Conservation (phyloP, 2,888 invertebrate genomes). For the Lissonota sp. region DNA sequence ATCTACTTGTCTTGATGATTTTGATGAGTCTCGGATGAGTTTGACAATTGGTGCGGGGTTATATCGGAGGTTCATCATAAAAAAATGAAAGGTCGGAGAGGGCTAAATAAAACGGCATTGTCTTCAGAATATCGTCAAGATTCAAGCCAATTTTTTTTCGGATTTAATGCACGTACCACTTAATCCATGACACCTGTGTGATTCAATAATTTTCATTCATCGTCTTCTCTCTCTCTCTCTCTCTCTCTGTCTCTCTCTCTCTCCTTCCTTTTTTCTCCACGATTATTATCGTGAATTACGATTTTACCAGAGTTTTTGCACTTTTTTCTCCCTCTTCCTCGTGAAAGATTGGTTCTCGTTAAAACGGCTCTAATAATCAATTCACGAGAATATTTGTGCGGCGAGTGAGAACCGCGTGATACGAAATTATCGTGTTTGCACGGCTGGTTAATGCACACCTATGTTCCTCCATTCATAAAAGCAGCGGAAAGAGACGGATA, state of each 20-base stretch:
- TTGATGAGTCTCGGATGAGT: too few relatives aligned
- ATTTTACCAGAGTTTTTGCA: not conserved
- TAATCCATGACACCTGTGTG: slow-evolving; percentile 29
- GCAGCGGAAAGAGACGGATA: slow-evolving; percentile 49
- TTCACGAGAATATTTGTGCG: slow-evolving; percentile 31
- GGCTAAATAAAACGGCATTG: too few relatives aligned
- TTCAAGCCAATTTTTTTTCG: too few relatives aligned
- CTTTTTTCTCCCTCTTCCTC: slow-evolving; percentile 7
- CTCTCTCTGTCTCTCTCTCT: slow-evolving; percentile 18
- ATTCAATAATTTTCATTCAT: slow-evolving; percentile 47
- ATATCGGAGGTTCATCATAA: too few relatives aligned
- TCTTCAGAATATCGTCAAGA: too few relatives aligned
- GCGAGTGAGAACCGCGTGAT: slow-evolving; percentile 73
- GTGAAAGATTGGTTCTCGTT: not conserved
- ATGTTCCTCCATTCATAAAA: slow-evolving; percentile 75
- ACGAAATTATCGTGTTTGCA: slow-evolving; percentile 74
- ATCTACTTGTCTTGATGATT: too few relatives aligned
- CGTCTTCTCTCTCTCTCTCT: slow-evolving; percentile 6
- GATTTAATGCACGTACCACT: too few relatives aligned
- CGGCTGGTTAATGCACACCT: slow-evolving; percentile 72
- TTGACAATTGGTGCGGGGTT: too few relatives aligned
- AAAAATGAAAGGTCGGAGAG: too few relatives aligned
- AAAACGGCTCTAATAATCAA: slow-evolving; percentile 56
- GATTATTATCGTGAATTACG: slow-evolving; percentile 1
- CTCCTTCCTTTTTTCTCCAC: not conserved